Evolutionary conservation across 2,888 invertebrate species (phyloP).

Genomic region (Melanotus villosus): DNA sequence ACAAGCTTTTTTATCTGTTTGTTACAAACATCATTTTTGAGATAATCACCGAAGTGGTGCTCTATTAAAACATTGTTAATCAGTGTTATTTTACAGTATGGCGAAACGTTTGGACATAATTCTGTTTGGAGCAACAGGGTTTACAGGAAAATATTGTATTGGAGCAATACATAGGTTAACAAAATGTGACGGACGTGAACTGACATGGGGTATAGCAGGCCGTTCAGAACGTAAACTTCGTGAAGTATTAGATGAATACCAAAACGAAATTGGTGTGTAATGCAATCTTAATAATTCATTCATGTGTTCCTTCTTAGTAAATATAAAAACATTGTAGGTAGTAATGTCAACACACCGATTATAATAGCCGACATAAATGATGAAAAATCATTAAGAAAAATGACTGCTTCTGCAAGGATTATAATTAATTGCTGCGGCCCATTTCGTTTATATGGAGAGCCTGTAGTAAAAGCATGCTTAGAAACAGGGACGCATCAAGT

Average conservation of each 20-base stretch:
- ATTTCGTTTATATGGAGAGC: slow-evolving; percentile 88
- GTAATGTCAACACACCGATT: slow-evolving; percentile 75
- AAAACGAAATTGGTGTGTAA: slow-evolving; percentile 67
- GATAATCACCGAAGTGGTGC: too few species aligned
- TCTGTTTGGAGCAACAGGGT: slow-evolving; percentile 95
- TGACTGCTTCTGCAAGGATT: slow-evolving; percentile 86
- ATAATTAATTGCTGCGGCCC: slow-evolving; percentile 96
- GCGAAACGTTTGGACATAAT: slow-evolving; percentile 77
- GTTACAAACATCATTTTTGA: too few species aligned
- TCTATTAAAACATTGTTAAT: too few species aligned
- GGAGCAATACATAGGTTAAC: slow-evolving; percentile 72
- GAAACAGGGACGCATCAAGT: slow-evolving; percentile 87
- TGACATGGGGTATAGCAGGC: slow-evolving; percentile 94
- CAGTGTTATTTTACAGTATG: too few species aligned
- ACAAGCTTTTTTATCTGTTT: too few species aligned
- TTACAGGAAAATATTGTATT: slow-evolving; percentile 90
- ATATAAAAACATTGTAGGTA: too few species aligned
- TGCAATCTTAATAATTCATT: too few species aligned
- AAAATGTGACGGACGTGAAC: slow-evolving; percentile 66
- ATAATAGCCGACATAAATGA: slow-evolving; percentile 86
- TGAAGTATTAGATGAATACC: slow-evolving; percentile 58
- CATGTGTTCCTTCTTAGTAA: too few species aligned
- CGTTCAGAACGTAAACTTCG: slow-evolving; percentile 72
- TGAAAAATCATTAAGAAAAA: slow-evolving; percentile 80
- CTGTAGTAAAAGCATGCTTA: slow-evolving; percentile 88